Conservation (phyloP, 1,140 invertebrate genomes). For the Diprion similis region DNA sequence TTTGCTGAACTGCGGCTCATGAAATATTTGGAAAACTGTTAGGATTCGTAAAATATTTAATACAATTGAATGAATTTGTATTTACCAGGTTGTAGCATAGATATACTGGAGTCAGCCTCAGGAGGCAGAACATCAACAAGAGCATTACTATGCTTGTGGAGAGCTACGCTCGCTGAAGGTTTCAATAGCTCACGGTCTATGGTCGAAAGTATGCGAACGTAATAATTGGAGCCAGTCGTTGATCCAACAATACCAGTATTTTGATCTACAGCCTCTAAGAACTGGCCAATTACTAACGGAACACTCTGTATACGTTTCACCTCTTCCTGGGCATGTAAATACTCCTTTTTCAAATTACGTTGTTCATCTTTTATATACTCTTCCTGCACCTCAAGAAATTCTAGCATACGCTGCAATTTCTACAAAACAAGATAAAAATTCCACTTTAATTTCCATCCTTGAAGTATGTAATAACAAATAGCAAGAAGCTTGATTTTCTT, state of each 20-base stretch:
- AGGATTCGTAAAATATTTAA: conserved; percentile 8
- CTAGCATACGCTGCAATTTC: conserved; percentile 95
- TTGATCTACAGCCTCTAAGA: conserved; percentile 97
- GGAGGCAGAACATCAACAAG: conserved; percentile 96
- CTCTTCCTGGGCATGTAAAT: conserved; percentile 96
- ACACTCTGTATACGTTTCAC: conserved; percentile 98
- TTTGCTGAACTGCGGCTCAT: no score
- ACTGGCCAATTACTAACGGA: conserved; percentile 96
- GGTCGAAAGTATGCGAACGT: conserved; percentile 95
- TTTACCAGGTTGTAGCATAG: conserved; percentile 90
- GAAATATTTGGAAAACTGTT: conserved; percentile 2
- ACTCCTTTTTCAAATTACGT: conserved; percentile 96
- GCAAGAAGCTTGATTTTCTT: conserved; percentile 7
- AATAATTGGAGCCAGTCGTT: conserved; percentile 93
- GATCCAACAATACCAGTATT: conserved; percentile 92
- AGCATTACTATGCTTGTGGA: conserved; percentile 98
- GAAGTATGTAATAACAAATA: no score
- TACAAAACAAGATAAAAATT: conserved; percentile 53
- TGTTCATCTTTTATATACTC: conserved; percentile 99
- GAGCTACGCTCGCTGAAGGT: conserved; percentile 93
- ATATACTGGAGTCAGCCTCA: conserved; percentile 97
- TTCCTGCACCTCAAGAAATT: conserved; percentile 97
- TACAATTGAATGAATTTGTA: conserved; percentile 3
- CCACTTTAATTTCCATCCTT: no score
- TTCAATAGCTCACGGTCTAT: conserved; percentile 96